Percentiles rank a stretch among this genome's conserved stretches.
Conservation (phyloP, 1,140 invertebrate species). For the Drosophila dunni region DNA sequence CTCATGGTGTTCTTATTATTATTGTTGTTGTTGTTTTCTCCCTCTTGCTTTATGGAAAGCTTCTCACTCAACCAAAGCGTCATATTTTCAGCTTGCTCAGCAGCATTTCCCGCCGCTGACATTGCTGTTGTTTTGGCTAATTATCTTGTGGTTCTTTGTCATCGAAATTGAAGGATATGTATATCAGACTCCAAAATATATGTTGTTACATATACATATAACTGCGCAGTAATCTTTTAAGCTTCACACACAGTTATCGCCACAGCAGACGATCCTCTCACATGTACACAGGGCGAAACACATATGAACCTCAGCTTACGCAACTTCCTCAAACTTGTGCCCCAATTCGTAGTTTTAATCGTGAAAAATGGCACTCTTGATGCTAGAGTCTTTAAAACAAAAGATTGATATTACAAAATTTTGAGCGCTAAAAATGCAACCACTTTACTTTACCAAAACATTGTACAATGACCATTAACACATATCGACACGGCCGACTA, state of each 20-base stretch:
- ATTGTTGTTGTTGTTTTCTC: conserved; percentile 12
- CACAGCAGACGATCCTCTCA: conserved; percentile 22
- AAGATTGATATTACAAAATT: conserved; percentile 24
- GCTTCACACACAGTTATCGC: conserved; percentile 14
- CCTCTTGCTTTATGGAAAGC: conserved; percentile 12
- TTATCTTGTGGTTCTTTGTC: conserved; percentile 14
- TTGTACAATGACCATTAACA: conserved; percentile 19
- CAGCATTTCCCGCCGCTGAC: conserved; percentile 46
- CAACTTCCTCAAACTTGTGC: not conserved
- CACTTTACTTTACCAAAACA: conserved; percentile 42
- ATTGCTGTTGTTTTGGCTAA: conserved; percentile 22
- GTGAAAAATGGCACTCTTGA: not conserved
- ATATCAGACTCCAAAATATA: not conserved
- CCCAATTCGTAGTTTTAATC: not conserved
- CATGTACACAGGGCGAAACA: not conserved
- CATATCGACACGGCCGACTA: conserved; percentile 15
- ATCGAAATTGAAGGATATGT: conserved; percentile 31
- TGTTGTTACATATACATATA: conserved; percentile 10
- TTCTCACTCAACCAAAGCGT: conserved; percentile 42
- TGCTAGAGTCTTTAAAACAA: not conserved
- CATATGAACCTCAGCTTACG: conserved; percentile 12
- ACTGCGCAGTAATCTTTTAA: conserved; percentile 38
- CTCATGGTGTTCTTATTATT: conserved; percentile 11
- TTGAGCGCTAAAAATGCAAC: conserved; percentile 24
- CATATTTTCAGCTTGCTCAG: conserved; percentile 53